Evolutionary conservation across 2,888 invertebrate genomes (phyloP), one percentile per base, ranked within the genome.

Genomic region (Apotomis turbidana): DNA sequence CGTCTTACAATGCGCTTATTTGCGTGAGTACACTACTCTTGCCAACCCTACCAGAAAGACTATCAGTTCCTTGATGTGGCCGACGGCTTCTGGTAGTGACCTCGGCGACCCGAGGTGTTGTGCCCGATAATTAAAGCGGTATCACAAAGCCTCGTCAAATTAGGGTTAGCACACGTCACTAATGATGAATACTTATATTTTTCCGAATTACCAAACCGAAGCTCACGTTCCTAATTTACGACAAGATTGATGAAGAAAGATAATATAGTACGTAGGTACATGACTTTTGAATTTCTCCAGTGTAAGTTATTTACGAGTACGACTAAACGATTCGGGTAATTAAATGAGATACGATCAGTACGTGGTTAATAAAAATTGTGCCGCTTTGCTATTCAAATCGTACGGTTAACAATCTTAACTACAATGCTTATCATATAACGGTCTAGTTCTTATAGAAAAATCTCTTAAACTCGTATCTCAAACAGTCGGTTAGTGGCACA

Each of bases 251-350:
- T 68, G 27, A 54, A 46, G 4, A 9, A 57, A 63, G 15, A 38
- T 38, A 10, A 64, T 8, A 6, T 6, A 15, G 27, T 27, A 27
- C 2, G 27, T 27, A 27, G 27, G 51, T 61, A 55, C 61, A 57
- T 71, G 67, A 57, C 60, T 67, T 60, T 55, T 27, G 36, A 44
- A 61, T 59, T 38, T 58, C 58, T 52, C 52, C 44, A 68, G 77
- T 80, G 75, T 52, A 36, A 57, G 68, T 73, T 73, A 57, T 55
- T 54, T 58, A 70, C 13, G 70, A 60, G 68, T 66, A 74, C 83
- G 85, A 89, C 90, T 91, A 91, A 92, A 91, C 87, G 88, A 87
- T 86, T 83, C 81, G 83, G 83, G 88, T 90, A 91, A 91, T 91
- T 90, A 88, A 85, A 73, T 58, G 74, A 82, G 91, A 91, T 91